A percentile compares a stretch with the other conserved stretches of the same genome.
Evolutionary conservation across 2,113 vertebrate genomes (phyloP).

Genomic region (Cygnus atratus): DNA sequence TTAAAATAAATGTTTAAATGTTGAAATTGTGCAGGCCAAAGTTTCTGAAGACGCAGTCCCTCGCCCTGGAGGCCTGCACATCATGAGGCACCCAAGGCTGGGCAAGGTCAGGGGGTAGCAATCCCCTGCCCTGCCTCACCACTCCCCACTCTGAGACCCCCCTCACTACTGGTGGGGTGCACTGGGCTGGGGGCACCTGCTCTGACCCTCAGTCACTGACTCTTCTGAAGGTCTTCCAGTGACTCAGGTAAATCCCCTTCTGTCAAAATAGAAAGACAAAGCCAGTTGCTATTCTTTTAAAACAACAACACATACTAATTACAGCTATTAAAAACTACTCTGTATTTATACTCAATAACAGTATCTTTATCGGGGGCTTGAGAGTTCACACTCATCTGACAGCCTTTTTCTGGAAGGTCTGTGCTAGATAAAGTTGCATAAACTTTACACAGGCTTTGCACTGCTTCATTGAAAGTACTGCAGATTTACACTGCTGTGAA

Average conservation of each 20-base stretch:
- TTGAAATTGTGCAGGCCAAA: not conserved
- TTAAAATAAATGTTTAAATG: not conserved
- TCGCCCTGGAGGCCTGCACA: fast-evolving
- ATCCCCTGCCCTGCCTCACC: not conserved
- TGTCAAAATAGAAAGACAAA: not conserved
- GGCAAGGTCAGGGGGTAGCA: not conserved
- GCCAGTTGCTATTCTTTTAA: not conserved
- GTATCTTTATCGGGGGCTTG: slow-evolving; percentile 29
- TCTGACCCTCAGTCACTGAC: not conserved
- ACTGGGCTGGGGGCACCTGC: not conserved
- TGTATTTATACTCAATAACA: slow-evolving; percentile 57
- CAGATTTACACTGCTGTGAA: not conserved
- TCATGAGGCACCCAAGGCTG: not conserved
- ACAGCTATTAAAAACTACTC: slow-evolving; percentile 47
- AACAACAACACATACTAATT: slow-evolving; percentile 45
- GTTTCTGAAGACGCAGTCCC: not conserved
- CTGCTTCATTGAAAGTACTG: not conserved
- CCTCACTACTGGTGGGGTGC: not conserved
- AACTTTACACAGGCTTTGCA: not conserved
- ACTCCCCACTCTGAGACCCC: not conserved
- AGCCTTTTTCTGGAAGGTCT: not conserved
- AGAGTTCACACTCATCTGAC: slow-evolving; percentile 27
- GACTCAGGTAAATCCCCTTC: not conserved
- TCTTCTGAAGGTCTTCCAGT: not conserved
- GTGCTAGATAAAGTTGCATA: not conserved